These are phyloP conservation scores for Rafetus swinhoei DNA, from an alignment of 2,113 vertebrate genomes.

Conservation along the genomic window DNA sequence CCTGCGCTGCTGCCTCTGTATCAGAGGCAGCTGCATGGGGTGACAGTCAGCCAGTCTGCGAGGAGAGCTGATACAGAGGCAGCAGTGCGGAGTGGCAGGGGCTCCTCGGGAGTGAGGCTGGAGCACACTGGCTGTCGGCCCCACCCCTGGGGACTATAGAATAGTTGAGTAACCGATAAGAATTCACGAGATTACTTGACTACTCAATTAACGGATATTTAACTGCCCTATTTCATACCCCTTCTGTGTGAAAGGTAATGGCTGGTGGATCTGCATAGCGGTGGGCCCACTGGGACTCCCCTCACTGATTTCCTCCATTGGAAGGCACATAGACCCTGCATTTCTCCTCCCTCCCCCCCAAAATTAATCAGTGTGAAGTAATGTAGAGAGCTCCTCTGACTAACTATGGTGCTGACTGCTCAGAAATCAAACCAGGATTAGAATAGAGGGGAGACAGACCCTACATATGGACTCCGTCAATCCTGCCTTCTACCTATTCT, in stretches of 20 bases:
- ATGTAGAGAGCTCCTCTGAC: accelerated
- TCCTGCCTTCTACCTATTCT: not conserved
- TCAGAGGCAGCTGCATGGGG: too few species aligned
- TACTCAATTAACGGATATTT: too few species aligned
- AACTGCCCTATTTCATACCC: not conserved
- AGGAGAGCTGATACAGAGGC: too few species aligned
- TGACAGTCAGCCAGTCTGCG: too few species aligned
- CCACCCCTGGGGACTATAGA: too few species aligned
- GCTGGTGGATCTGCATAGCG: not conserved
- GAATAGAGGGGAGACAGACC: not conserved
- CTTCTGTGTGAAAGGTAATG: not conserved
- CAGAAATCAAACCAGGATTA: not conserved
- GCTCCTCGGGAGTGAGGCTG: too few species aligned
- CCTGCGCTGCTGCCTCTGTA: too few species aligned
- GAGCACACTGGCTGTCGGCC: too few species aligned
- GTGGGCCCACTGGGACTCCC: not conserved
- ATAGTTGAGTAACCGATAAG: too few species aligned
- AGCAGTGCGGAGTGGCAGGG: too few species aligned
- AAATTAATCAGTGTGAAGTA: not conserved
- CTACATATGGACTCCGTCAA: not conserved
- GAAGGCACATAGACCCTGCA: not conserved
- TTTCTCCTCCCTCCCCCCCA: not conserved
- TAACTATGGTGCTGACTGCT: not conserved
- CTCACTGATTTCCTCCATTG: not conserved
- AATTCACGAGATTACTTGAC: too few species aligned